Base-by-base conservation (phyloP, 2,113 vertebrate genomes). In the Cynoglossus semilaevis region DNA sequence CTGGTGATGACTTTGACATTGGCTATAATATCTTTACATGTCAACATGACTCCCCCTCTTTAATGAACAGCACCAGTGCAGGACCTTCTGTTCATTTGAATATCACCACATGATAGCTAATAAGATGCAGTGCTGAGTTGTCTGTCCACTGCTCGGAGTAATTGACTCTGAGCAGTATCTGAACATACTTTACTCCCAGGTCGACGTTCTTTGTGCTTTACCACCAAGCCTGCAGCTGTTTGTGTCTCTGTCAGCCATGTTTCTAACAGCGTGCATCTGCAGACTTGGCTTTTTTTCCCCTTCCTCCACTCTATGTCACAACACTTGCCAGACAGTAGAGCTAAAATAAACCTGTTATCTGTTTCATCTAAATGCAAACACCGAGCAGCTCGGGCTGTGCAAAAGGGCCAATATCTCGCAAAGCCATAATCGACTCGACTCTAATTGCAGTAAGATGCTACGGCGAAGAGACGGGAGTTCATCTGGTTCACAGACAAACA, bases 301-400 rank as follows among this genome's bases (percentile, higher is more conserved):
- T 45, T 48, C 37, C 38, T 18, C 15, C 37, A 14, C 22, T 45
- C 29, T 1, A 34, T 40, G 29, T 61, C 44, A 61, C 47, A 58
- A 19, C 36, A 35, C 52, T 49, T 66, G 48, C 65, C 76, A 83
- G 58, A 76, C 40, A 58, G 63, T 16, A 52, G 49, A 58, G 50
- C 72, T 65, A 68, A 70, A 82, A 69, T 77, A 77, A 41, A 36
- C 12, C 17, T 3, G 1, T 53, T 72, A 51, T 79, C 59, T 60
- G 69, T 79, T 76, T 81, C 53, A 66, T 60, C 72, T 44, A 9
- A 37, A 51, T 17, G 2, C 72, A 71, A 65, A 68, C 59, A 70
- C 55, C 62, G 40, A 45, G 43, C 65, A 42, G 38, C 38, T 61
- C 54, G 43, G 51, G 67, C 11, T 46, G 38, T 15, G 36, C 43